Evolutionary conservation across 2,797 vertebrate genomes (phyloP).

Genomic region (Anisognathus igniventris): DNA sequence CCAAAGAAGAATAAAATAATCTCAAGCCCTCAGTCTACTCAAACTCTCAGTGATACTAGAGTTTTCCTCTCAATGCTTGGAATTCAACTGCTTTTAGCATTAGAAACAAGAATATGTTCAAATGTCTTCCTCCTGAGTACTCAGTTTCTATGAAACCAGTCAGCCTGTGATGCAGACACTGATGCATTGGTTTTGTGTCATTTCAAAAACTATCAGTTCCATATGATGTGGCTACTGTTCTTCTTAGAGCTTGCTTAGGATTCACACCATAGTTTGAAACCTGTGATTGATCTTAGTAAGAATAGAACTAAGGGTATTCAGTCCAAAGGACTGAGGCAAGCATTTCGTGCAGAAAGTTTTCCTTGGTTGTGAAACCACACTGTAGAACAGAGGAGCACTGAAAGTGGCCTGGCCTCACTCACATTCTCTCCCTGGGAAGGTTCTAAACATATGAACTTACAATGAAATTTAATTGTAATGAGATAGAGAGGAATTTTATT

Average conservation of each 20-base stretch:
- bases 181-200: not conserved
- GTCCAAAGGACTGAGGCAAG: not conserved
- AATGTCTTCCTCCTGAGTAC: not conserved
- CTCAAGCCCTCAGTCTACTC: not conserved
- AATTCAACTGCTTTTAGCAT: not conserved
- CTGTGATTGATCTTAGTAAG: not conserved
- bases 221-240: not conserved
- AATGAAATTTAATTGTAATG: not conserved
- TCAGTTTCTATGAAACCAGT: not conserved
- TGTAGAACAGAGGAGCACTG: not conserved
- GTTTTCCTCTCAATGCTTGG: not conserved
- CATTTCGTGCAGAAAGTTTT: not conserved
- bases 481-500: not conserved
- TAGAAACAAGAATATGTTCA: not conserved
- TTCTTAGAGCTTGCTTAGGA: not conserved
- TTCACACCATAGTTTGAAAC: not conserved
- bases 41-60: not conserved
- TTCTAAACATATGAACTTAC: accelerated
- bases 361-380: not conserved
- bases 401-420: not conserved
- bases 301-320: not conserved
- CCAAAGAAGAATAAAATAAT: not conserved
- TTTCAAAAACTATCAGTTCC: not conserved
- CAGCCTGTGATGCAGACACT: not conserved
- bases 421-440: not conserved